Conservation (phyloP, 2,113 vertebrate species). For the Paradisaea rubra region DNA sequence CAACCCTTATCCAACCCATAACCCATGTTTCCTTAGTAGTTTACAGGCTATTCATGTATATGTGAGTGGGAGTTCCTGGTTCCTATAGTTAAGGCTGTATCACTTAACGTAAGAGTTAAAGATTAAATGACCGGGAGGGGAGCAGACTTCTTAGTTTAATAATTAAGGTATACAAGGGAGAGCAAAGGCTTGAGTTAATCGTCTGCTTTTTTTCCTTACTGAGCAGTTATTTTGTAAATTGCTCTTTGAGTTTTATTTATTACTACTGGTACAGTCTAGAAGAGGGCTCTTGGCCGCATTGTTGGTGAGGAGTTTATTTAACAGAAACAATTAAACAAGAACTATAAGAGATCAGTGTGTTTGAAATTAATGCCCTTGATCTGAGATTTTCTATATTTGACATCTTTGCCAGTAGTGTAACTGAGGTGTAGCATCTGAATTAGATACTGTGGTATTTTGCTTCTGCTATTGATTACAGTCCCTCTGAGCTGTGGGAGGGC, state of each 20-base stretch:
- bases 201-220: background rate
- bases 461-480: background rate
- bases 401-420: background rate
- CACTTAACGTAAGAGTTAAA: background rate
- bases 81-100: background rate
- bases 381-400: background rate
- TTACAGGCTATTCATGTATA: background rate
- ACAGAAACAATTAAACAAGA: background rate
- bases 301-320: background rate
- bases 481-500: background rate
- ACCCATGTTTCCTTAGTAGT: background rate
- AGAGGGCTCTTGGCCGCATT: background rate
- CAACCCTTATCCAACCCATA: background rate
- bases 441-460: background rate
- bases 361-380: background rate
- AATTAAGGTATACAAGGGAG: background rate
- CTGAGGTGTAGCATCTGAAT: background rate
- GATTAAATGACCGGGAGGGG: background rate
- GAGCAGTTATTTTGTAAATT: background rate
- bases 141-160: background rate
- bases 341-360: background rate
- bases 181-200: background rate
- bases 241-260: background rate
- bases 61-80: background rate
- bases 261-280: background rate